Evolutionary conservation across 2,113 vertebrate genomes (phyloP).

Genomic region (Cheilinus undulatus): DNA sequence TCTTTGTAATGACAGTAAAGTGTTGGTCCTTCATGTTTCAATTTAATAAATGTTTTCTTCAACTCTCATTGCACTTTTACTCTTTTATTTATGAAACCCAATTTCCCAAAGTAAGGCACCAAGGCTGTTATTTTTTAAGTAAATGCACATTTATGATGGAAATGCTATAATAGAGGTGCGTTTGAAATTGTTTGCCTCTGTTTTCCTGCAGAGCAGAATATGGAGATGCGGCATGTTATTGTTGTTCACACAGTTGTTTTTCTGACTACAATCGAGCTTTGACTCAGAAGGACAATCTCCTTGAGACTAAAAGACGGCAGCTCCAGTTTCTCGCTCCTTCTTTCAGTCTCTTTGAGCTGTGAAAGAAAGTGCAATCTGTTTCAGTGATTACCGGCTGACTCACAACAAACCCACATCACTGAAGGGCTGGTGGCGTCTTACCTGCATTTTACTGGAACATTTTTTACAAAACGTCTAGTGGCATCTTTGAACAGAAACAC

Average conservation of each 20-base stretch:
- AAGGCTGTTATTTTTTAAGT: not conserved
- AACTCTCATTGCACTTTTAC: not conserved
- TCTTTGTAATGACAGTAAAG: too few species aligned
- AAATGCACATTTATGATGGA: not conserved
- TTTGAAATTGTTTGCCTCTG: not conserved
- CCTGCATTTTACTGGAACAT: constrained; percentile 17
- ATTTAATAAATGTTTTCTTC: not conserved
- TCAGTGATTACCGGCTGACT: constrained; percentile 50
- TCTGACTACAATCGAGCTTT: constrained; percentile 21
- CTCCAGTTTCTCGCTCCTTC: constrained; percentile 4
- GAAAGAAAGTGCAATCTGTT: constrained; percentile 52
- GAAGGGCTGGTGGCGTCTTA: constrained; percentile 28
- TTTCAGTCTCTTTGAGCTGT: constrained; percentile 34
- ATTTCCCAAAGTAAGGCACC: not conserved
- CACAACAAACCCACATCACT: constrained; percentile 37
- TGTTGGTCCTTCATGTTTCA: not conserved
- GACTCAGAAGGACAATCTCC: constrained; percentile 40
- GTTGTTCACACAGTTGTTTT: constrained; percentile 30
- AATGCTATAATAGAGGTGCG: not conserved
- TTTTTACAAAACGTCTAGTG: constrained; percentile 25
- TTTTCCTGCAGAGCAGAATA: constrained; percentile 13
- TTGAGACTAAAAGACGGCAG: constrained; percentile 30
- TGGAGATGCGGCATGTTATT: constrained; percentile 16
- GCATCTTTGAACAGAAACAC: constrained; percentile 24
- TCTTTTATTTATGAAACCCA: not conserved